Percentiles rank a stretch among this genome's conserved stretches.
Conservation (phyloP, 2,113 vertebrate species). For the Hypanus sabinus region DNA sequence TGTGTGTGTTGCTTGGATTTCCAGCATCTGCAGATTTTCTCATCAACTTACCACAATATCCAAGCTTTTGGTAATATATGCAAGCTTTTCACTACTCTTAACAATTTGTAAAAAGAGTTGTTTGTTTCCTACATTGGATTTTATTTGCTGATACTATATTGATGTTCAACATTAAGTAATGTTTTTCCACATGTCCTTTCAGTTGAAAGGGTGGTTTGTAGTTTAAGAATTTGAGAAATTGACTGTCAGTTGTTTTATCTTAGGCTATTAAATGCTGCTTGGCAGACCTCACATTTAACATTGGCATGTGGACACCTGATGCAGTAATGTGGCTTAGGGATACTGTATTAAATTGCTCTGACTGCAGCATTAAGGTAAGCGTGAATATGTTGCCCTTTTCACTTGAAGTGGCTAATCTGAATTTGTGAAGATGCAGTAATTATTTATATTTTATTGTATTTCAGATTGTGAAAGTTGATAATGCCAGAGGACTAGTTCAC, state of each 20-base stretch:
- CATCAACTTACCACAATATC: not conserved
- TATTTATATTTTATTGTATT: not conserved
- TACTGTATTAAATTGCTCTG: constrained; percentile 57
- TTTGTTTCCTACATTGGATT: not conserved
- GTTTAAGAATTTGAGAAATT: not conserved
- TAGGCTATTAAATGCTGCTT: constrained; percentile 78
- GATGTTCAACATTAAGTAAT: not conserved
- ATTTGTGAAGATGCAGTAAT: not conserved
- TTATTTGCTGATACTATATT: not conserved
- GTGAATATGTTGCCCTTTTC: not conserved
- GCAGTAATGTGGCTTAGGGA: constrained; percentile 73
- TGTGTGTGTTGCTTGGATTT: no score
- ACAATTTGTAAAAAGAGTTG: not conserved
- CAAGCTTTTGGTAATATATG: not conserved
- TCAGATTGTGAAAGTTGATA: constrained; percentile 71
- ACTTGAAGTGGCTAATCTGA: not conserved
- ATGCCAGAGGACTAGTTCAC: constrained; percentile 53
- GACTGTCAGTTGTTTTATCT: constrained; percentile 40
- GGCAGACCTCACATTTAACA: constrained; percentile 65
- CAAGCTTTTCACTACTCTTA: no score
- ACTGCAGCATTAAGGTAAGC: constrained; percentile 78
- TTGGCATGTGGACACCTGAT: constrained; percentile 74
- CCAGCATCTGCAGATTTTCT: no score
- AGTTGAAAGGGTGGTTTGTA: not conserved
- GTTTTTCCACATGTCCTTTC: not conserved